Conservation (phyloP, 2,797 vertebrate species). For the Hemibagrus guttatus region DNA sequence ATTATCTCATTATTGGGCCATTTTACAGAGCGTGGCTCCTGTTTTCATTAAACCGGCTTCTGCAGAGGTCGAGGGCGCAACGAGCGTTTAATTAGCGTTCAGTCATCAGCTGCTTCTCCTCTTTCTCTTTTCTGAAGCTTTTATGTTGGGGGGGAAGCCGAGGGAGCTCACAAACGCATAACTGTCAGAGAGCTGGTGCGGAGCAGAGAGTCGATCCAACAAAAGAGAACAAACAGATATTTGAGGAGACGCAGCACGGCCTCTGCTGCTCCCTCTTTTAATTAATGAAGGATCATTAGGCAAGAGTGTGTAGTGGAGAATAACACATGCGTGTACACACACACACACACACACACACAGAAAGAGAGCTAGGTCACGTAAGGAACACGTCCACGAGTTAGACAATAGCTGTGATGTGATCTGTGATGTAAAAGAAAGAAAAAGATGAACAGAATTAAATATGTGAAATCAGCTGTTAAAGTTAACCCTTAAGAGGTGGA, state of each 20-base stretch:
- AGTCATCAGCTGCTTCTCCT: slow-evolving; percentile 59
- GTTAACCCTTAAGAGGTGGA: too few species aligned
- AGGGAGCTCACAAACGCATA: slow-evolving; percentile 53
- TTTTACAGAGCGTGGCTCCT: slow-evolving; percentile 64
- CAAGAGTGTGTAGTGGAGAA: slow-evolving; percentile 32
- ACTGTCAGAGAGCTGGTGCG: slow-evolving; percentile 53
- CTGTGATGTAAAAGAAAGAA: neutral
- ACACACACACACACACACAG: neutral
- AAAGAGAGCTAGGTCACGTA: slow-evolving; percentile 2
- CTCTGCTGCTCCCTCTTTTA: slow-evolving; percentile 49
- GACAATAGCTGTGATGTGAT: neutral
- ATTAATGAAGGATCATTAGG: slow-evolving; percentile 56
- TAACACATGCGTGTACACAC: neutral
- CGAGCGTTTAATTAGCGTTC: slow-evolving; percentile 71
- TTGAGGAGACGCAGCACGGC: slow-evolving; percentile 53
- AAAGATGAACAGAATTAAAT: neutral
- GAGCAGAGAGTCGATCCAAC: slow-evolving; percentile 53
- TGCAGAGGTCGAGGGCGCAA: slow-evolving; percentile 69
- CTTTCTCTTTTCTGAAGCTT: slow-evolving; percentile 53
- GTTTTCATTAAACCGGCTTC: slow-evolving; percentile 71
- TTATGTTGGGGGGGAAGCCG: slow-evolving; percentile 50
- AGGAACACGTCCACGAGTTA: neutral
- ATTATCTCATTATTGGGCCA: slow-evolving; percentile 71
- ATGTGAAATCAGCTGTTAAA: neutral
- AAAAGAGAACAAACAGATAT: slow-evolving; percentile 58